Conservation (phyloP, 1,140 invertebrate species). For the Trypoxylus dichotomus region DNA sequence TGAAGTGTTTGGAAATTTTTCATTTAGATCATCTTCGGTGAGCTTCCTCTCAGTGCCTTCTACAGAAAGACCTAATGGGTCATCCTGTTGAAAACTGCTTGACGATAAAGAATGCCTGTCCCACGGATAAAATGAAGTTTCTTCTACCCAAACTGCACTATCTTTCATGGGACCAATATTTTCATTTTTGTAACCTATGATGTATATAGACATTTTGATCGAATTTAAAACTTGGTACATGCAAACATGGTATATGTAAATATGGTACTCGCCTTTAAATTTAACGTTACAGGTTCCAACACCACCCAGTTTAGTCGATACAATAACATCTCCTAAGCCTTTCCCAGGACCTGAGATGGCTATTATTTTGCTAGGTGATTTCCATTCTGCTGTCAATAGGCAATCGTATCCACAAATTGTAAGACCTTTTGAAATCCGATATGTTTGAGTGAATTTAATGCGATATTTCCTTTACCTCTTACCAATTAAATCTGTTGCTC, state of each 20-base stretch:
- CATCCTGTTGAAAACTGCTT: conserved; percentile 84
- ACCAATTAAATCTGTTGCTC: conserved; percentile 85
- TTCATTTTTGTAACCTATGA: conserved; percentile 58
- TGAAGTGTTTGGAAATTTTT: conserved; percentile 87
- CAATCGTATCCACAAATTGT: conserved; percentile 96
- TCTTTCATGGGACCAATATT: conserved; percentile 93
- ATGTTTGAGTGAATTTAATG: background rate
- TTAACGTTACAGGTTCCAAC: conserved; percentile 93
- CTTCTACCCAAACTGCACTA: conserved; percentile 98
- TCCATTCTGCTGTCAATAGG: conserved; percentile 95
- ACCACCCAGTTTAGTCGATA: conserved; percentile 88
- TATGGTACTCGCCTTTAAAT: conserved; percentile 70
- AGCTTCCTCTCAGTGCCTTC: conserved; percentile 92
- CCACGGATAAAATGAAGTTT: conserved; percentile 79
- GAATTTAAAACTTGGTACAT: too few species aligned
- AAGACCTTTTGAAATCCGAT: conserved; percentile 66
- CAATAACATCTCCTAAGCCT: conserved; percentile 93
- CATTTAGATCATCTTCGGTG: conserved; percentile 86
- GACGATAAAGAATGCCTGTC: conserved; percentile 79
- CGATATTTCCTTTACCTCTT: conserved; percentile 42
- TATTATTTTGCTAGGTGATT: conserved; percentile 95
- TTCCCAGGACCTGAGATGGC: conserved; percentile 92
- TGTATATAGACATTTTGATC: background rate
- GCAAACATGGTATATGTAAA: too few species aligned
- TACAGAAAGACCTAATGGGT: conserved; percentile 91